Percentiles rank a stretch among this genome's conserved stretches.
These are phyloP conservation scores for Heliconius ismenius DNA, from an alignment of 2,888 invertebrate species.

Conservation along the genomic window DNA sequence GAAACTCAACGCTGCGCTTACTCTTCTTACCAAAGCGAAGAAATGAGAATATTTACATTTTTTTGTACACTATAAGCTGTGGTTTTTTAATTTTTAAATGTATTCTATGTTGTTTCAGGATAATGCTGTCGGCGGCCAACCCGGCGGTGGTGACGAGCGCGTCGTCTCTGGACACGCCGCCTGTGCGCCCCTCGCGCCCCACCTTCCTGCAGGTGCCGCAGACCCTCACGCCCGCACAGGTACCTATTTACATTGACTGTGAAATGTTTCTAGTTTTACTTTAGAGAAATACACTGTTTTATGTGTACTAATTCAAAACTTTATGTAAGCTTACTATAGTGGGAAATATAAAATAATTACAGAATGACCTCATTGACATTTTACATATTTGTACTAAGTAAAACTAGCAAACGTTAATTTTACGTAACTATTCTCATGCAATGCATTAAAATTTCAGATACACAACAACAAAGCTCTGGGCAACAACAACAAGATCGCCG, in stretches of 20 bases:
- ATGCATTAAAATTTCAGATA: slow-evolving; percentile 58
- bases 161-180: slow-evolving; percentile 64
- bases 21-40: too few species aligned
- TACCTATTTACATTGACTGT: slow-evolving; percentile 43
- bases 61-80: neutral
- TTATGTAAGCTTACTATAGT: neutral
- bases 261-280: neutral
- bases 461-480: slow-evolving; percentile 74
- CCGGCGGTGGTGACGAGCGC: slow-evolving; percentile 65
- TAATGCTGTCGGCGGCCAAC: slow-evolving; percentile 80
- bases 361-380: neutral
- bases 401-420: neutral
- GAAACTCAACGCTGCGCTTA: too few species aligned
- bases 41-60: neutral
- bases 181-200: slow-evolving; percentile 84
- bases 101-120: slow-evolving; percentile 53
- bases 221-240: slow-evolving; percentile 79
- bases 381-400: neutral
- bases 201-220: slow-evolving; percentile 87
- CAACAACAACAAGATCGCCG: slow-evolving; percentile 84
- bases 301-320: neutral
- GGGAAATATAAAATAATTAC: neutral
- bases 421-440: neutral
- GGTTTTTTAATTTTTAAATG: neutral
- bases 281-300: neutral